Percentiles rank a stretch among this genome's conserved stretches.
phyloP scores from a whole-genome alignment of 2,888 invertebrate genomes.

The Pyrrhosoma nymphula region DNA sequence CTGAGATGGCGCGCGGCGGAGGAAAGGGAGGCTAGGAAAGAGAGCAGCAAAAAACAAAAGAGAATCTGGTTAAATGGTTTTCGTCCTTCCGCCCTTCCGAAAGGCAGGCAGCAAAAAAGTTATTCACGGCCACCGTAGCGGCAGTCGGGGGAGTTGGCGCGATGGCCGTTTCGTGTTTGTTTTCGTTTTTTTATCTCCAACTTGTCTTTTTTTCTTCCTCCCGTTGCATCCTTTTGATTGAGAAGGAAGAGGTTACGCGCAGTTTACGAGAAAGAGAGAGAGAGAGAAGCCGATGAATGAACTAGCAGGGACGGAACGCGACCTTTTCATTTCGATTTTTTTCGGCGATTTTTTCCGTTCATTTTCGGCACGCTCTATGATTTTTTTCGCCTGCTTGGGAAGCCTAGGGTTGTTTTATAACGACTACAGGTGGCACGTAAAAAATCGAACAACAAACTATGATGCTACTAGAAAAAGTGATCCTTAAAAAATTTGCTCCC shows the following conservation, averaged over 20 bases:
- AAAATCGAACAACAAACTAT: slow-evolving; percentile 23
- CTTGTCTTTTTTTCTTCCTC: background rate
- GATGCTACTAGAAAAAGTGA: background rate
- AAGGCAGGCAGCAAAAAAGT: slow-evolving; percentile 28
- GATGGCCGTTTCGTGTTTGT: slow-evolving; percentile 36
- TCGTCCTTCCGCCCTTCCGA: slow-evolving; percentile 23
- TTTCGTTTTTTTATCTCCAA: slow-evolving; percentile 31
- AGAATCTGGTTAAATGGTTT: slow-evolving; percentile 46
- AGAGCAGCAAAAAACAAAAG: slow-evolving; percentile 53
- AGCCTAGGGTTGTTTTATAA: background rate
- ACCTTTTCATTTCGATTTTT: slow-evolving; percentile 60
- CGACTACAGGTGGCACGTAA: slow-evolving; percentile 16
- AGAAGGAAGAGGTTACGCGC: slow-evolving; percentile 31
- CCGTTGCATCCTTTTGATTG: slow-evolving; percentile 24
- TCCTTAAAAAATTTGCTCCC: background rate
- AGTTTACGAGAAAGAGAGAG: slow-evolving; percentile 37
- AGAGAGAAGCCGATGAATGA: slow-evolving; percentile 46
- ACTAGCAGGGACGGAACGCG: slow-evolving; percentile 32
- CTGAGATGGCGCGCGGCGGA: background rate
- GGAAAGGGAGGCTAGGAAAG: slow-evolving; percentile 4
- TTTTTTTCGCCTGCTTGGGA: background rate
- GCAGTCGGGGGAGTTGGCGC: slow-evolving; percentile 35
- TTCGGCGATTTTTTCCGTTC: slow-evolving; percentile 41
- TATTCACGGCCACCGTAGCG: slow-evolving; percentile 34
- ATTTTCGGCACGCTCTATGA: slow-evolving; percentile 43